Evolutionary conservation across 2,888 invertebrate genomes (phyloP).

Genomic region (Drymonia ruficornis): DNA sequence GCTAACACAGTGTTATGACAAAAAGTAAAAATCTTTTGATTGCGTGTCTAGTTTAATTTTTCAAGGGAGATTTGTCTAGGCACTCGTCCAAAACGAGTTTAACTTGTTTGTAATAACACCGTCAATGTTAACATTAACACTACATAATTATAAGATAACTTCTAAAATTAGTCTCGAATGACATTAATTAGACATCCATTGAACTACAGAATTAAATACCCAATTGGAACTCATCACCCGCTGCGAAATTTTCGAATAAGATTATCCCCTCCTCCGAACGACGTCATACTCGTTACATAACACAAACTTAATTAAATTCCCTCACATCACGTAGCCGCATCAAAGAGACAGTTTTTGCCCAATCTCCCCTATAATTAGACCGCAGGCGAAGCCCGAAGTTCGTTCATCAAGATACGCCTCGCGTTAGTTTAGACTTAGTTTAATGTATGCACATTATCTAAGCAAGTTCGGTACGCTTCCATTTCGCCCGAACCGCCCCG

Average conservation of each 20-base stretch:
- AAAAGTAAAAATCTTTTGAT: too few species aligned
- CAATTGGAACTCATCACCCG: background rate
- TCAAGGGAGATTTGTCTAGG: too few species aligned
- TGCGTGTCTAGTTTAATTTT: too few species aligned
- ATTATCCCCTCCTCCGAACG: background rate
- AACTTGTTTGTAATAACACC: too few species aligned
- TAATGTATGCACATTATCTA: conserved; percentile 85
- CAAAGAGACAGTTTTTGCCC: conserved; percentile 50
- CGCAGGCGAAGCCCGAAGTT: conserved; percentile 70
- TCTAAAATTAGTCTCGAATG: too few species aligned
- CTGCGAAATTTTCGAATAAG: background rate
- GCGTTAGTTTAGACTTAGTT: conserved; percentile 82
- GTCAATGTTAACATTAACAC: too few species aligned
- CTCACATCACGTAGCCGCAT: conserved; percentile 31
- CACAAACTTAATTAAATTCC: conserved; percentile 42
- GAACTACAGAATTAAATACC: background rate
- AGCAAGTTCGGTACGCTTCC: conserved; percentile 70
- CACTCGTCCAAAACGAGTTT: too few species aligned
- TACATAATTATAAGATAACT: too few species aligned
- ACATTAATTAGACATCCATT: background rate
- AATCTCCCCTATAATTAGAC: conserved; percentile 73
- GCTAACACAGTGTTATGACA: too few species aligned
- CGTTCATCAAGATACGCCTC: conserved; percentile 78
- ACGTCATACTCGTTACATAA: conserved; percentile 2
- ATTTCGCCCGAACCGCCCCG: conserved; percentile 43